Conservation (phyloP, 2,888 invertebrate species). For the Anorthoa munda region DNA sequence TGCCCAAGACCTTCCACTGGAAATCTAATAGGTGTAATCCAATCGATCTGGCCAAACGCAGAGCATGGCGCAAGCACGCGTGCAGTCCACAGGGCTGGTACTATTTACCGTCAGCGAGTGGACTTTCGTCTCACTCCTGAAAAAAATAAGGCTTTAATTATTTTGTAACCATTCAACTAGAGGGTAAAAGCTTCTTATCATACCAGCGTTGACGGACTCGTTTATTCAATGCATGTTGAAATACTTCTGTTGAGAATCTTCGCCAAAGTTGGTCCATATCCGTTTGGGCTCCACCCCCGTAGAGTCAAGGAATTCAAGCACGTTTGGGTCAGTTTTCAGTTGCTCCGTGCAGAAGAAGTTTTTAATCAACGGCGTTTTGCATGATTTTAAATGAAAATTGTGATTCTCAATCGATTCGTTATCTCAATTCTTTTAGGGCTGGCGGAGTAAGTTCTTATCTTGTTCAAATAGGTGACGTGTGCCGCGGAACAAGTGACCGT, state of each 20-base stretch:
- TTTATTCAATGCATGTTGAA: conserved; percentile 14
- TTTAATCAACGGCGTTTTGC: no score
- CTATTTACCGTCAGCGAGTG: conserved; percentile 28
- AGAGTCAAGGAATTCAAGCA: neutral
- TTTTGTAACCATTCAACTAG: neutral
- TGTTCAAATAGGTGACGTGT: no score
- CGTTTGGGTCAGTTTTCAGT: neutral
- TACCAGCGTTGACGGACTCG: conserved; percentile 20
- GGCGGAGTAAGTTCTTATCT: no score
- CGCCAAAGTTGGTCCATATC: neutral
- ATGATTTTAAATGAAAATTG: no score
- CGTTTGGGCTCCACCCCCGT: accelerated
- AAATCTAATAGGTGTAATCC: no score
- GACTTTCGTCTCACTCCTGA: conserved; percentile 49
- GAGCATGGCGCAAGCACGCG: conserved; percentile 66
- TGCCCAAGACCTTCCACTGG: conserved; percentile 73
- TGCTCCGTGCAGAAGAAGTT: neutral
- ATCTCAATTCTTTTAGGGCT: neutral
- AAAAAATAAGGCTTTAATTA: conserved; percentile 27
- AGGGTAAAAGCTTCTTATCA: neutral
- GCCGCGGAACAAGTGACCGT: no score
- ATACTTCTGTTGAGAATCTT: neutral
- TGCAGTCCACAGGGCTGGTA: conserved; percentile 68
- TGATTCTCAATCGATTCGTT: no score
- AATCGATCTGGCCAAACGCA: conserved; percentile 72